Evolutionary conservation across 2,797 vertebrate genomes (phyloP), one percentile per base, ranked within the genome.

Genomic region (Merluccius polli): DNA sequence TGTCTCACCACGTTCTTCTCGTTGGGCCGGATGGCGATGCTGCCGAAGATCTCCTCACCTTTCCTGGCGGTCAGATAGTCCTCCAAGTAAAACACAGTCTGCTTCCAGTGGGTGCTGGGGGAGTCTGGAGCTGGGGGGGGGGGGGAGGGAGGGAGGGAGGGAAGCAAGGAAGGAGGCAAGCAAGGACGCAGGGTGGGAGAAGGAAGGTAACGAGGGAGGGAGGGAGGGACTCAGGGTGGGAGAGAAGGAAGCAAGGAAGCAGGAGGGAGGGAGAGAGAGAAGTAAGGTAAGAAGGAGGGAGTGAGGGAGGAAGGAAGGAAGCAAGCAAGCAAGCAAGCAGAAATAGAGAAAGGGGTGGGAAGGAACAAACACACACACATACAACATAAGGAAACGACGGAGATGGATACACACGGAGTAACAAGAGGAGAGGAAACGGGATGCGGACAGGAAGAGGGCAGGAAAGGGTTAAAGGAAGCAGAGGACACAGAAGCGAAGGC

Each of bases 11-110:
- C 96, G 18, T 99, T 99, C 89, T 98, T 99, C 85, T 94, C 96
- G 82, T 99, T 99, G 86, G 96, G 97, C 83, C 96, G 95, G 92
- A 98, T 95, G 72, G 96, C 91, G 80, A 99, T 93, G 38, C 96
- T 97, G 77, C 97, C 98, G 65, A 95, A 96, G 83, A 99, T 96
- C 90, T 99, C 98, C 86, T 99, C 98, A 76, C 98, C 97, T 81
- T 96, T 94, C 91, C 95, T 94, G 82, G 98, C 98, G 15, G 97
- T 99, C 86, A 99, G 91, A 81, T 97, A 98, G 88, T 99, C 97
- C 90, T 99, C 97, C 87, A 99, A 84, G 89, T 99, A 99, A 94
- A 98, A 99, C 78, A 99, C 97, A 0, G 98, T 99, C 93, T 99
- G 97, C 87, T 99, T 99, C 97, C 97, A 99, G 92, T 98, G 98